Evolutionary conservation across 1,140 invertebrate genomes (phyloP), one percentile per base, ranked within the genome.

Genomic region (Bombus vancouverensis): DNA sequence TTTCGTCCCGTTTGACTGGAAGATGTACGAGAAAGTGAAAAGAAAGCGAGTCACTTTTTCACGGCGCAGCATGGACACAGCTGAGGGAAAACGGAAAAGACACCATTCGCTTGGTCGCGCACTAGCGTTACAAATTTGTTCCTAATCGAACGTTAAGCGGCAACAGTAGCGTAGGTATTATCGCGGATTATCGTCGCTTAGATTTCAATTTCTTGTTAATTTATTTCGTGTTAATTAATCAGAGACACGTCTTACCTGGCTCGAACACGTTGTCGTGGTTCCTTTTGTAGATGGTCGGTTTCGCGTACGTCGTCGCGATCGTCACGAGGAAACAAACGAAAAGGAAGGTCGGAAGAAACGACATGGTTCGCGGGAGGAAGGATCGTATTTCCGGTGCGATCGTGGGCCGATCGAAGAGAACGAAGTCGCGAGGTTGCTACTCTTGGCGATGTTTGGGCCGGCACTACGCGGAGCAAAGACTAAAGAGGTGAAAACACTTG

Each of bases 211-310:
- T 53, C 44, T 1, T 47, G 44, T 47, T 47, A 18, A 10, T 59
- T 59, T 10, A 12, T 28, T 12, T 28, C 8, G 8, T 1, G 25
- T 59, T 28, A 59, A 59, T 59, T 12, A 28, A 59, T 59, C 0
- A 6, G 47, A 53, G 47, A 53, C 47, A 5, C 9, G 59, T 10
- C 86, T 91, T 79, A 94, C 94, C 93, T 86, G 93, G 93, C 77
- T 94, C 93, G 78, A 93, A 95, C 76, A 94, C 87, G 78, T 94
- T 94, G 76, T 94, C 93, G 39, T 92, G 90, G 59, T 94, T 94
- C 32, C 89, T 89, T 79, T 94, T 94, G 86, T 95, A 95, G 81
- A 95, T 94, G 37, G 92, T 94, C 8, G 94, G 92, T 83, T 93
- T 94, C 32, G 84, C 92, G 37, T 92, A n/a, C 5, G 87, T n/a